A percentile compares a stretch with the other conserved stretches of the same genome.
Evolutionary conservation across 2,888 invertebrate genomes (phyloP).

Genomic region (Phanerotoma sp.): DNA sequence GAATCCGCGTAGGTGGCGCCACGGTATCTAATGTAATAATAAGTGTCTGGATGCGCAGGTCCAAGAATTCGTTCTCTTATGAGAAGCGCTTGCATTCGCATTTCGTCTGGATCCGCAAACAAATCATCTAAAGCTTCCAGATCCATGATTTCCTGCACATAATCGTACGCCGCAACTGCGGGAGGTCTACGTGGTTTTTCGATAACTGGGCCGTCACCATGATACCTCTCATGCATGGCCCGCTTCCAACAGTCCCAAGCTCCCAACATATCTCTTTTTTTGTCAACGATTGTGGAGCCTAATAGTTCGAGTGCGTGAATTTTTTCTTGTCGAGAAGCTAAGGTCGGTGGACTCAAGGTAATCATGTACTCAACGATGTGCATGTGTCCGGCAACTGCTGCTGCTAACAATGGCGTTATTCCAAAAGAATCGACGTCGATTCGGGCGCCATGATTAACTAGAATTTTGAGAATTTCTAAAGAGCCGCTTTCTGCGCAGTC

Average conservation of each 20-base stretch:
- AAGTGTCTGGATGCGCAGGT: conserved; percentile 95
- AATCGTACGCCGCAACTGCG: conserved; percentile 86
- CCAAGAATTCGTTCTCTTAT: conserved; percentile 88
- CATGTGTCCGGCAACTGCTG: conserved; percentile 83
- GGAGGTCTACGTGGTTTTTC: conserved; percentile 72
- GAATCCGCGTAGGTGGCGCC: conserved; percentile 94
- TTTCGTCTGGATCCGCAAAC: conserved; percentile 90
- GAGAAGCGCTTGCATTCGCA: conserved; percentile 93
- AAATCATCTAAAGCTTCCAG: conserved; percentile 80
- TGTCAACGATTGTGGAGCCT: conserved; percentile 96
- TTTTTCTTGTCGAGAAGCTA: conserved; percentile 75
- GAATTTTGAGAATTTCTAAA: conserved; percentile 85
- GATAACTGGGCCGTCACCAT: conserved; percentile 66
- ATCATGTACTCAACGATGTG: conserved; percentile 93
- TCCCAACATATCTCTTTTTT: conserved; percentile 89
- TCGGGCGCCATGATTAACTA: conserved; percentile 82
- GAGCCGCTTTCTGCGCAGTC: conserved; percentile 97
- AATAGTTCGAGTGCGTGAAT: conserved; percentile 90
- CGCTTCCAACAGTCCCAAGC: conserved; percentile 87
- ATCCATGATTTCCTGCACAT: conserved; percentile 78
- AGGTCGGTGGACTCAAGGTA: conserved; percentile 60
- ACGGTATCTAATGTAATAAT: conserved; percentile 92
- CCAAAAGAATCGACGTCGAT: conserved; percentile 96
- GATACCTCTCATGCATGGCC: conserved; percentile 85
- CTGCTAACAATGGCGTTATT: conserved; percentile 93